Base-by-base conservation (phyloP, 2,888 invertebrate genomes). In the Camponotus fellah region DNA sequence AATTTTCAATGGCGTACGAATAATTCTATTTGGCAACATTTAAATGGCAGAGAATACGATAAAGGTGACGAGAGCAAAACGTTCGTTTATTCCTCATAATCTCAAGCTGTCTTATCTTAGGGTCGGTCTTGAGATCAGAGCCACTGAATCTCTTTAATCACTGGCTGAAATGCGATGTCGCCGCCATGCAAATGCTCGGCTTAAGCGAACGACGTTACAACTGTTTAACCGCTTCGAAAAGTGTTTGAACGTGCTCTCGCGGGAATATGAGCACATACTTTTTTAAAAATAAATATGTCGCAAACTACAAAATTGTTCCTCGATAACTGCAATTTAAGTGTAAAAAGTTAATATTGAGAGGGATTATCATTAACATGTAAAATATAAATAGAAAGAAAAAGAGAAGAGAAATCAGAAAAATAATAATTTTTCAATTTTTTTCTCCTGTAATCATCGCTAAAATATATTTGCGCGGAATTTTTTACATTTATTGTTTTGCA, bases 91-190 rank as follows among this genome's bases (percentile, higher is more conserved):
- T 34, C 14, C 81, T 86, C 79, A 79, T 86, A 81, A 86, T 83
- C 65, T 77, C 75, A 71, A 86, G 83, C 82, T 85, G 83, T 84
- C 65, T 79, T 43, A 79, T 21, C 56, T 56, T 62, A 72, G 72
- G 80, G 77, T 60, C 77, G 75, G 84, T 60, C 86, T 86, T 88
- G 87, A 90, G 91, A 91, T 91, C 87, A 87, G 56, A 88, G 87
- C 90, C 87, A 90, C 86, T 91, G 91, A 90, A 90, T 91, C 87
- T 86, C 81, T 76, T 89, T 89, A 88, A 76, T 79, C 66, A 76
- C n/a, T 65, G 71, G 71, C 74, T 60, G 82, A 85, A 88, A 86
- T 83, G 85, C 85, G 64, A 82, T 79, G 82, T 66, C 85, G 56
- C 53, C 75, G 74, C 64, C 85, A 85, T 90, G 88, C 85, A 89